Evolutionary conservation across 2,888 invertebrate species (phyloP), one percentile per base, ranked within the genome.

Genomic region (Ormyrus labotus): DNA sequence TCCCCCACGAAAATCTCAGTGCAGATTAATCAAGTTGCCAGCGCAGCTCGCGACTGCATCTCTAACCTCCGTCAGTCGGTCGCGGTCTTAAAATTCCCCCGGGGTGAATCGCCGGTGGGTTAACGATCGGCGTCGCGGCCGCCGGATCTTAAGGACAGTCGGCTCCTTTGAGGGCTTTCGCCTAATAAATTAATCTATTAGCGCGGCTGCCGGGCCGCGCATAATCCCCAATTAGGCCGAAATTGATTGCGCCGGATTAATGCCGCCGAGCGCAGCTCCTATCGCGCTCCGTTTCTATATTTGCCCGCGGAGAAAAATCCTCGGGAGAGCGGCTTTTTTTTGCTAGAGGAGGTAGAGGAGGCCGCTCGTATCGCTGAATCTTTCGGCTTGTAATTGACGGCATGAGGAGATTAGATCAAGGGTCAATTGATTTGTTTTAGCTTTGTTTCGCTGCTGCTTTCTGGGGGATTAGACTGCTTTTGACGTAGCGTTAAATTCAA

Each of bases 181-280:
- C 85, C 87, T 89, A 89, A 90, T 89, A 89, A 90, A 90, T 90
- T 90, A 90, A 90, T 90, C 89, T 89, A 89, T 90, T 90, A 90
- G 86, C 87, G 86, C 34, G 34, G 34, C 34, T 34, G 34, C 86
- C 81, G 78, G 76, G 83, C 83, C 85, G 84, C 83, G 84, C 83
- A 87, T 88, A 88, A 89, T 89, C 89, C 87, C 88, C 88, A 89
- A 89, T 89, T 89, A 89, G 89, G 87, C 85, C 84, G 84, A 88
- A 89, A 89, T 89, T 89, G 89, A 89, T 89, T 89, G 88, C 86
- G 86, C 73, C 83, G 87, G 87, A 89, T 89, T 89, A 89, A 72
- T 68, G 78, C 72, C 8, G 73, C 10, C 51, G 67, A 8, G 47
- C 19, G 57, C 57, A 34, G 34, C 34, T 34, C 34, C 34, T 34